These are phyloP conservation scores for Aramus guarauna DNA, from an alignment of 2,113 vertebrate species.

Conservation along the genomic window DNA sequence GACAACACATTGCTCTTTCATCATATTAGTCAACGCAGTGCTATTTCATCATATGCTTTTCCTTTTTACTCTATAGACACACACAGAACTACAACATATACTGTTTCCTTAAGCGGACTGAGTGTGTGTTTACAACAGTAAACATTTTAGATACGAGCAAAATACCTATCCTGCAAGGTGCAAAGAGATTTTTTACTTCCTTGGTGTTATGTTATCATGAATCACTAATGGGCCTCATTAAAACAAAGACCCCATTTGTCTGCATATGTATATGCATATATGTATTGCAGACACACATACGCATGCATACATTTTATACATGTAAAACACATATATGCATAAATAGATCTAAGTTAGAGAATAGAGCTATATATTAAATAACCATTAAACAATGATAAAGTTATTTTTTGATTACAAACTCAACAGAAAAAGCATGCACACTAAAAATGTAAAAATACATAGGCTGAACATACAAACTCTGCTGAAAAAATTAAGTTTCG, in stretches of 20 bases:
- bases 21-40: neutral
- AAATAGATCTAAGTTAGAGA: neutral
- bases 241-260: neutral
- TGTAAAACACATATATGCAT: neutral
- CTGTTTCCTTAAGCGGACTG: neutral
- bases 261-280: neutral
- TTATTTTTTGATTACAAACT: neutral
- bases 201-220: neutral
- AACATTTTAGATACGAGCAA: neutral
- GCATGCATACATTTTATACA: neutral
- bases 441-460: neutral
- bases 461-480: neutral
- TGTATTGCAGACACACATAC: neutral
- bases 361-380: neutral
- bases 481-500: constrained; percentile 36
- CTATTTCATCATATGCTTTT: too few species aligned
- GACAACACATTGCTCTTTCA: neutral
- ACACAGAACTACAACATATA: neutral
- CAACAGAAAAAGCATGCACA: neutral
- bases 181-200: neutral
- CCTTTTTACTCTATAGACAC: neutral
- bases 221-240: neutral
- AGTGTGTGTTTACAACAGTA: neutral
- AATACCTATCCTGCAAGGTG: neutral
- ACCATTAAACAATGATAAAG: neutral